Evolutionary conservation across 2,888 invertebrate species (phyloP), one percentile per base, ranked within the genome.

Genomic region (Dendrolimus pini): DNA sequence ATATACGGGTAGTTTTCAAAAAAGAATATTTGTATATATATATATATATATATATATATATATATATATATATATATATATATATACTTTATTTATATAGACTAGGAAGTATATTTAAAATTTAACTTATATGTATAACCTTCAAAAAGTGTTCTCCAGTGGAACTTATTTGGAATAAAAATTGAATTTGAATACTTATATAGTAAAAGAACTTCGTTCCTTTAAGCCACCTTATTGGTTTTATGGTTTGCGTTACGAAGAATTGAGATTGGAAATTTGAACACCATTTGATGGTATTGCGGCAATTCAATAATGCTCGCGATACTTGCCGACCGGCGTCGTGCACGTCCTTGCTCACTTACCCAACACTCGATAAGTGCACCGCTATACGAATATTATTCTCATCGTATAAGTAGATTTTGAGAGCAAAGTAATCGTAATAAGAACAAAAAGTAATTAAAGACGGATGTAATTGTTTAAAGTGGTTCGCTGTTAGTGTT

Each of bases 341-440:
- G 71, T 75, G 69, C 69, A 69, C 81, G 88, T 84, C 88, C 87
- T 87, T 87, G 84, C 74, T 66, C 70, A 74, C 73, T 89, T 86
- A 80, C 87, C 68, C 82, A 85, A 87, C 78, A 60, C 47, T 47
- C 77, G 68, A 83, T 83, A 85, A 82, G 74, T 80, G 78, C 80
- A 70, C 74, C 66, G 71, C 67, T 67, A 72, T 75, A 47, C 47
- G 47, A 47, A 30, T 30, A 74, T 78, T 77, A 76, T 74, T 77
- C 72, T 77, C 83, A 82, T 81, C 81, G 72, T 72, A 78, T 82
- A 86, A 86, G 85, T 82, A 86, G 84, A 83, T 84, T 84, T 79
- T 74, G 66, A 72, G 67, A 65, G 67, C 73, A 57, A 71, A 70
- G 70, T 74, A 72, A 73, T 61, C 12, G 61, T 62, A 75, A 78